Base-by-base conservation (phyloP, 2,797 vertebrate genomes). In the Nannoperca australis region DNA sequence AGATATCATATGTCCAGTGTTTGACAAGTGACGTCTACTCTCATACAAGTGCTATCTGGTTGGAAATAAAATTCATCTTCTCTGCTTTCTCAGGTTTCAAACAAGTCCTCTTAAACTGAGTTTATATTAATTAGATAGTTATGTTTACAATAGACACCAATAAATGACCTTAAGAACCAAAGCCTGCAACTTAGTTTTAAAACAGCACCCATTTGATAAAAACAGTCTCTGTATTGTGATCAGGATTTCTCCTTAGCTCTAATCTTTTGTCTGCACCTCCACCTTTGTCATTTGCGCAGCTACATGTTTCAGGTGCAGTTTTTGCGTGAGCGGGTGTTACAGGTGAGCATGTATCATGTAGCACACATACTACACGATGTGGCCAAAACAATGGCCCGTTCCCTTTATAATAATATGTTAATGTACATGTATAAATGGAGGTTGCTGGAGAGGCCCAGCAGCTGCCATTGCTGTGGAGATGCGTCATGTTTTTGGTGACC, bases 1-100 rank as follows among this genome's bases (percentile, higher is more conserved):
- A 70, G 47, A 67, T n/a, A 55, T 70, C 24, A 55, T 44, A n/a
- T 30, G 22, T 74, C 40, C 22, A 60, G 54, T 27, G 47, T 70
- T 65, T 73, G 70, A 75, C 55, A 63, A 71, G 71, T 56, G 60
- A 80, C 75, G 58, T 27, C 7, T 18, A 15, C 58, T 17, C n/a
- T 50, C 38, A 58, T 58, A 17, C 30, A 69, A 56, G 22, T 63
- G 50, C 18, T 45, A 7, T n/a, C 50, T 22, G 27, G 40, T 22
- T 59, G 18, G 64, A 72, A 83, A 60, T 32, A 15, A 49, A 7
- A 61, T 36, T 66, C 54, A 59, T 36, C 2, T 15, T 15, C 13
- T 44, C 13, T 42, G 17, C 22, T 50, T 49, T 34, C 14, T 59
- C 5, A 13, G 18, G 11, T 20, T 32, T 44, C 53, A 56, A 42